phyloP scores from a whole-genome alignment of 1,140 invertebrate species.

The Microplitis mediator region DNA sequence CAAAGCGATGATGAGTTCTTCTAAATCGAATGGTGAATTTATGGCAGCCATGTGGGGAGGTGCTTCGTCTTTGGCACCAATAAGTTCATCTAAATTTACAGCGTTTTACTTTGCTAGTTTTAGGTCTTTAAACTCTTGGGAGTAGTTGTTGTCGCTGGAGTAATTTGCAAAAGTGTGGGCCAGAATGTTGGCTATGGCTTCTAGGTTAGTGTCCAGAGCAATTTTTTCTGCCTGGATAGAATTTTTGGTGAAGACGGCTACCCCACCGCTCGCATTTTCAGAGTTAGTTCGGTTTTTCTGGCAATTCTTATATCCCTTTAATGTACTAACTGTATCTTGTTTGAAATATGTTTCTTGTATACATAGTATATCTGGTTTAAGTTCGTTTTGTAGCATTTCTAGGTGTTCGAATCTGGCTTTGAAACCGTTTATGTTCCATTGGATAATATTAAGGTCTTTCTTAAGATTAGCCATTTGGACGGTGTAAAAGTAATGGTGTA shows the following conservation, averaged over 20 bases:
- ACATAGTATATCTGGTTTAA: background rate
- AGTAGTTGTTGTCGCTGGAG: constrained; percentile 38
- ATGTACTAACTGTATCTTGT: background rate
- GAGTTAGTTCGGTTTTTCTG: background rate
- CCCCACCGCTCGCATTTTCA: background rate
- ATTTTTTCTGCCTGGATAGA: background rate
- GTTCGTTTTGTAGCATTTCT: background rate
- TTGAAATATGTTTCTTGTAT: constrained; percentile 6
- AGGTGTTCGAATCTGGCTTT: background rate
- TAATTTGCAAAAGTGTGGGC: constrained; percentile 38
- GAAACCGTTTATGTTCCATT: constrained; percentile 8
- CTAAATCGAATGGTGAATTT: background rate
- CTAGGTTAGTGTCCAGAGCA: background rate
- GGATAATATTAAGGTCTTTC: background rate
- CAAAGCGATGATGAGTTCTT: background rate
- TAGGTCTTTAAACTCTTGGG: background rate
- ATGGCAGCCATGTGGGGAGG: background rate
- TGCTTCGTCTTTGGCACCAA: background rate
- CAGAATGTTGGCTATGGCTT: constrained; percentile 26
- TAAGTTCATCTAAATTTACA: too few species aligned
- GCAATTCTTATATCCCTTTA: background rate
- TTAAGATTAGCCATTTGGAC: background rate
- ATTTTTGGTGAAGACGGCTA: background rate
- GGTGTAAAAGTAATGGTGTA: too few species aligned
- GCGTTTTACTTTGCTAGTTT: background rate